Evolutionary conservation across 2,888 invertebrate species (phyloP), one percentile per base, ranked within the genome.

Genomic region (Aphidius colemani): DNA sequence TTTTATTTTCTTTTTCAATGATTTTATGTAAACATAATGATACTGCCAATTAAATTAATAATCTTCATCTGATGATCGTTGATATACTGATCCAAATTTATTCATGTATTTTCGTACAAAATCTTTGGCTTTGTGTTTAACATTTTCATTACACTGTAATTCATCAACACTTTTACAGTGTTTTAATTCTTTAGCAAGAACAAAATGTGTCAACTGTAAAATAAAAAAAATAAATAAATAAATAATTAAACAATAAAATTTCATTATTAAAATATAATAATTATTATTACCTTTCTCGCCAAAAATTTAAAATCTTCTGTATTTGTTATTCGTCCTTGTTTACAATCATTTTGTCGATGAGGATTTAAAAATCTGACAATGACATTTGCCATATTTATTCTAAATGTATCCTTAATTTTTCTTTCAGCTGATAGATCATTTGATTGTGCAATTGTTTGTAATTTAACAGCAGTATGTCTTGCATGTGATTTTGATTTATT

Each of bases 81-180:
- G 86, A 83, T 94, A 95, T 43, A 90, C 86, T 2, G 91, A 88
- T 0, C 95, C 96, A 83, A 94, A 96, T 83, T 96, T 96, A 39
- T 90, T 89, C 98, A 98, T 98, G 83, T 98, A 98, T 80, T 96
- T 96, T 77, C 89, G 90, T 63, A 98, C 94, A 82, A 95, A 98
- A 83, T 95, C 97, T 81, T 93, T 93, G 18, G 97, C 95, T 83
- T 98, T 98, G 72, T 92, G 90, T 74, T 95, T 94, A 7, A 98
- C 97, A 64, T 94, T 94, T 71, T 95, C 94, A 46, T 93, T 95
- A 74, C 94, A 94, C 59, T 92, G 89, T 58, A 96, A 84, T 74
- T 95, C 94, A 69, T 94, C 93, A 3, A 93, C 91, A 51, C 90
- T 90, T 68, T 91, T 90, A 77, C 95, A 93, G 81, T 96, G 94